Conservation (phyloP, 92 coral and sea anemone species). For the Epizoanthus scotinus region DNA sequence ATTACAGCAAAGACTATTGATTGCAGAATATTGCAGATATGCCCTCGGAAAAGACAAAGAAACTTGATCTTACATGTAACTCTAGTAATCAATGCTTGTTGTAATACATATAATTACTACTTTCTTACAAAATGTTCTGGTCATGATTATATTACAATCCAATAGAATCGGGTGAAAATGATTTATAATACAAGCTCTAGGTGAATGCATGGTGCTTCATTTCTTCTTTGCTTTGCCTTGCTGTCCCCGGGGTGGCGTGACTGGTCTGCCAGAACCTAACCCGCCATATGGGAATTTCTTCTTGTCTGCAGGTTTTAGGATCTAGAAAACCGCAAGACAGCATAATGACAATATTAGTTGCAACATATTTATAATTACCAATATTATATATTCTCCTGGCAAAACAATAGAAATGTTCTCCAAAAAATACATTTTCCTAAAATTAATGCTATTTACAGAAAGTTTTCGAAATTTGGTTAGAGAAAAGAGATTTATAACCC, state of each 20-base stretch:
- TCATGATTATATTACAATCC: conserved; percentile 59
- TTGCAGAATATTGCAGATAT: no score
- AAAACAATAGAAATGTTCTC: neutral
- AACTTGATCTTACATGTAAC: no score
- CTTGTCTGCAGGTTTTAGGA: conserved; percentile 98
- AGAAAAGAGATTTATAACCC: no score
- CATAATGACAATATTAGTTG: neutral
- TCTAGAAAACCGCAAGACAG: conserved; percentile 41
- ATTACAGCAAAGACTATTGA: no score
- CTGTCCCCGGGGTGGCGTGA: conserved; percentile 98
- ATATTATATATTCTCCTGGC: no score
- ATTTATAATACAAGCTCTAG: conserved; percentile 14
- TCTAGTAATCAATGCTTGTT: no score
- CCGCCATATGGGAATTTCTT: conserved; percentile 99
- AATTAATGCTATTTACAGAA: neutral
- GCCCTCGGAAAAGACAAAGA: no score
- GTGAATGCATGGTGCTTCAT: conserved; percentile 31
- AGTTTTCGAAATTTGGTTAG: no score
- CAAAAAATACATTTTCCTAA: neutral
- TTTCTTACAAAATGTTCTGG: conserved; percentile 15
- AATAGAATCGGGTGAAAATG: conserved; percentile 11
- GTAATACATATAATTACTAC: no score
- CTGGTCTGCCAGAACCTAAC: conserved; percentile 91
- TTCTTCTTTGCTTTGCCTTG: conserved; percentile 88
- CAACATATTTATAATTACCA: neutral